Evolutionary conservation across 1,140 invertebrate genomes (phyloP).

Genomic region (Papilio xuthus): DNA sequence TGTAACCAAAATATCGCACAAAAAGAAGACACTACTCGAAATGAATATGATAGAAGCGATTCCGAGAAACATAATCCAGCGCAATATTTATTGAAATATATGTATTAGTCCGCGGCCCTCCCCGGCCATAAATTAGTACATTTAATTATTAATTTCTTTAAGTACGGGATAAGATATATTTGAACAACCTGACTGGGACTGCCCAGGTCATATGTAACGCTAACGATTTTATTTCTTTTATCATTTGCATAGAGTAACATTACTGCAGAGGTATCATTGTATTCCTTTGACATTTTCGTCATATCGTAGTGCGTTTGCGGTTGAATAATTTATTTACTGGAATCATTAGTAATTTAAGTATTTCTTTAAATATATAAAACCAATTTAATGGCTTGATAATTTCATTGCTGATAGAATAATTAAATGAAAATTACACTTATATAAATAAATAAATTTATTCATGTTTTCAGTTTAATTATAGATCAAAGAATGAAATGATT

Average conservation of each 20-base stretch:
- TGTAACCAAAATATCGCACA: slow-evolving; percentile 13
- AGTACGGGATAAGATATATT: slow-evolving; percentile 76
- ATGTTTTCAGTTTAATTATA: too few species aligned
- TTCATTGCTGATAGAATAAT: too few species aligned
- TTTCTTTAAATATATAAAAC: too few species aligned
- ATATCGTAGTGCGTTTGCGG: background rate
- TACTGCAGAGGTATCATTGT: slow-evolving; percentile 20
- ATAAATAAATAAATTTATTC: too few species aligned
- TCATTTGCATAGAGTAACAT: slow-evolving; percentile 60
- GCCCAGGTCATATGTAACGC: slow-evolving; percentile 76
- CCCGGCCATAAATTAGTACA: slow-evolving; percentile 70
- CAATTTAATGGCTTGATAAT: too few species aligned
- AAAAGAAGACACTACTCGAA: background rate
- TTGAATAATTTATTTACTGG: too few species aligned
- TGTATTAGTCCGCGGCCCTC: slow-evolving; percentile 55
- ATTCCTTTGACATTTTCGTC: background rate
- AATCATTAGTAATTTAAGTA: too few species aligned
- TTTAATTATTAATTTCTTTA: slow-evolving; percentile 79
- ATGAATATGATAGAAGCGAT: slow-evolving; percentile 38
- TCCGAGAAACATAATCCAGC: slow-evolving; percentile 56
- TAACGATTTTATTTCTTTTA: slow-evolving; percentile 79
- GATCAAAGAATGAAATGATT: background rate
- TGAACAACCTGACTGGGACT: slow-evolving; percentile 73
- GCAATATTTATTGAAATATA: slow-evolving; percentile 63
- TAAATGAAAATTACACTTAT: too few species aligned